These are phyloP conservation scores for Plagodis pulveraria DNA, from an alignment of 2,888 invertebrate species.

Conservation along the genomic window DNA sequence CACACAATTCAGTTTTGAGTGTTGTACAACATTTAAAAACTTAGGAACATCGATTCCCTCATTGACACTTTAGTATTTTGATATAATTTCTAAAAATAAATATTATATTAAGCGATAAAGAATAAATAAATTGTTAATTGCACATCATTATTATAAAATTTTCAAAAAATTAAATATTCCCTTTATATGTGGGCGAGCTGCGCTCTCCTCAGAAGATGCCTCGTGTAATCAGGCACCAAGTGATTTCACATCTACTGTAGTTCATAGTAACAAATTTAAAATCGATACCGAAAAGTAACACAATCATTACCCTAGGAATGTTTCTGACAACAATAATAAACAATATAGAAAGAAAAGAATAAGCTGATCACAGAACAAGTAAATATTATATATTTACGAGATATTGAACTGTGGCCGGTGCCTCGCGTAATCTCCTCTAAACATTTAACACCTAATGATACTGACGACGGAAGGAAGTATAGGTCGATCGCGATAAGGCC, in stretches of 20 bases:
- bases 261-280: constrained; percentile 54
- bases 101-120: constrained; percentile 78
- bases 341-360: constrained; percentile 69
- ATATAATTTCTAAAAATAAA: constrained; percentile 81
- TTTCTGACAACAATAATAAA: constrained; percentile 72
- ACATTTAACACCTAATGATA: constrained; percentile 38
- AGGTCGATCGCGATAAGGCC: constrained; percentile 58
- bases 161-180: constrained; percentile 71
- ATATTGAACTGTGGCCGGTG: constrained; percentile 62
- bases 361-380: constrained; percentile 77
- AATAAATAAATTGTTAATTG: constrained; percentile 82
- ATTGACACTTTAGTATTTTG: constrained; percentile 64
- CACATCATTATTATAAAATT: constrained; percentile 74
- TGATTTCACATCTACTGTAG: constrained; percentile 54
- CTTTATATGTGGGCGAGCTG: constrained; percentile 67
- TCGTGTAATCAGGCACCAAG: constrained; percentile 66
- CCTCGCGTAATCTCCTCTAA: constrained; percentile 53
- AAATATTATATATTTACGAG: constrained; percentile 77
- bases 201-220: constrained; percentile 65
- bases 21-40: constrained; percentile 70
- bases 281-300: constrained; percentile 60
- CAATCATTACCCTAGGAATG: constrained; percentile 70
- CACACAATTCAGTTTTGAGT: constrained; percentile 67
- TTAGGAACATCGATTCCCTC: constrained; percentile 80
- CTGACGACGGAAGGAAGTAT: constrained; percentile 35